These are phyloP conservation scores for Tuta absoluta DNA, from an alignment of 2,888 invertebrate genomes.

Conservation along the genomic window DNA sequence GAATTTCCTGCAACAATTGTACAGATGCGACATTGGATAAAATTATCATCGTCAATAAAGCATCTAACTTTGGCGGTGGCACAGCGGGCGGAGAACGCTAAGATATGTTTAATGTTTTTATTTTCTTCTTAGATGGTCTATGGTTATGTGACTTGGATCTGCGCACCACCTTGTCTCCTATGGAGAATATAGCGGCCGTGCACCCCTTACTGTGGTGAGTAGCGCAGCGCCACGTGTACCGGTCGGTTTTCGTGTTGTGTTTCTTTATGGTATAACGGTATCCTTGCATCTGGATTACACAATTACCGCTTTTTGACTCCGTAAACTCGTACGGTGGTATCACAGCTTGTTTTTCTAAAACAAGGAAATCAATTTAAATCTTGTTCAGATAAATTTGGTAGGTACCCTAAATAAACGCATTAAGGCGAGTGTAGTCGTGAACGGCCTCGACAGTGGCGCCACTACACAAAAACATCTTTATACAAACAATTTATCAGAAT, in stretches of 20 bases:
- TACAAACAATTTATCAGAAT: too few relatives aligned
- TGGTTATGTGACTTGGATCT: conserved; percentile 42
- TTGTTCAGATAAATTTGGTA: too few relatives aligned
- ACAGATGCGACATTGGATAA: too few relatives aligned
- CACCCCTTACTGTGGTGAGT: conserved; percentile 35
- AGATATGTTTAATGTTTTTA: background rate
- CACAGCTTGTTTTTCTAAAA: background rate
- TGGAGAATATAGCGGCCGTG: conserved; percentile 36
- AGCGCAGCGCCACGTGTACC: conserved; percentile 39
- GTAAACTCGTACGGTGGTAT: conserved; percentile 30
- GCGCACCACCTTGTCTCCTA: conserved; percentile 39
- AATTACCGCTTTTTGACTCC: conserved; percentile 27
- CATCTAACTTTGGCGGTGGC: too few relatives aligned
- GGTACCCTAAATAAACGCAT: too few relatives aligned
- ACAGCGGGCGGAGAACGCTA: background rate
- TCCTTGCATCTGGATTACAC: conserved; percentile 26
- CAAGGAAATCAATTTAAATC: too few relatives aligned
- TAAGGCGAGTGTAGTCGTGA: too few relatives aligned
- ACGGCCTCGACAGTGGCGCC: too few relatives aligned
- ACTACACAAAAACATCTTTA: too few relatives aligned
- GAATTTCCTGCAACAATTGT: too few relatives aligned
- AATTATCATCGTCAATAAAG: too few relatives aligned
- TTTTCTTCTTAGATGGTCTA: background rate
- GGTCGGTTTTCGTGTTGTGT: conserved; percentile 20
- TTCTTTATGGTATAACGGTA: conserved; percentile 28